Evolutionary conservation across 2,888 invertebrate genomes (phyloP), one percentile per base, ranked within the genome.

Genomic region (Drosophila gaucha): DNA sequence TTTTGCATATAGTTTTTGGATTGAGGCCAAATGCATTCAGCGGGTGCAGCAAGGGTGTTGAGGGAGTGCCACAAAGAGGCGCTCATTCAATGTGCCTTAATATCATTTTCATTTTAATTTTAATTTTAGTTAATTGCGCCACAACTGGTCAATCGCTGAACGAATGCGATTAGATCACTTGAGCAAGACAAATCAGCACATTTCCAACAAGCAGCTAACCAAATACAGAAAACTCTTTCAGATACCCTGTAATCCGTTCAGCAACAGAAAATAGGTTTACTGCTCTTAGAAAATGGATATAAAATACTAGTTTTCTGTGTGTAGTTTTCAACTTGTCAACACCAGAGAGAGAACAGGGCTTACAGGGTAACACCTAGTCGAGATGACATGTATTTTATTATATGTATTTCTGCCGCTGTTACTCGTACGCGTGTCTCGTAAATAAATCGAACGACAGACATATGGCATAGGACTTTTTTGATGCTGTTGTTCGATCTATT

Each of bases 1-100:
- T 69, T 74, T 83, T 73, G 75, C 80, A 80, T 79, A 79, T 77
- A 83, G 33, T 80, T 80, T 67, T 80, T 80, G 84, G 80, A 84
- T 47, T 75, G 36, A 56, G 69, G 80, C 80, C 80, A 80, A 80
- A 52, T 58, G 39, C 33, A 49, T 49, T 50, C 56, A 14, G n/a
- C 14, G 54, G 18, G 35, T 31, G 36, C 30, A 8, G 22, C 20
- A n/a, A 36, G 3, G 18, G 20, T 33, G 16, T 36, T 14, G 39
- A 20, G 36, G 24, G 39, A 33, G 31, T 9, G 18, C 26, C 52
- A 22, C 5, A 38, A 54, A 52, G 18, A 33, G 62, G 38, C 57
- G 65, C 52, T 41, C 55, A 73, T 74, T 76, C 67, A 82, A 74
- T 74, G 67, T 67, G 77, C 68, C 82, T 85, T 78, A 68, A 85